A percentile compares a stretch with the other conserved stretches of the same genome.
phyloP scores from a whole-genome alignment of 2,797 vertebrate species.

The Thalassophryne amazonica region DNA sequence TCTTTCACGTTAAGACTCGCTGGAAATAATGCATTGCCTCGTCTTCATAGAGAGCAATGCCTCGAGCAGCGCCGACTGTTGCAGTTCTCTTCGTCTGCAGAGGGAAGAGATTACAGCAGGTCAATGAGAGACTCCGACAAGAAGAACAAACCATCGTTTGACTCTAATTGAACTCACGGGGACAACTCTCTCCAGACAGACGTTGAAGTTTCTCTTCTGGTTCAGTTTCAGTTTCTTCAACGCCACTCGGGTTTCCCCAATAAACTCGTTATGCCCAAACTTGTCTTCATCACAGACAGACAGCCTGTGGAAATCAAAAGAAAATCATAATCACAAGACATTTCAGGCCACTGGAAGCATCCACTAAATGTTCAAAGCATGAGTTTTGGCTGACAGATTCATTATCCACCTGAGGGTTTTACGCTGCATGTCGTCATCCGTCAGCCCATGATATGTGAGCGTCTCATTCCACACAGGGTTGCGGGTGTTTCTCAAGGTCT shows the following conservation, averaged over 20 bases:
- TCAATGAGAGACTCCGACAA: slow-evolving; percentile 28
- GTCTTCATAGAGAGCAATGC: slow-evolving; percentile 94
- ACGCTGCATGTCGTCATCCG: slow-evolving; percentile 94
- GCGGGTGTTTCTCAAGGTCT: slow-evolving; percentile 93
- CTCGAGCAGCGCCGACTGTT: slow-evolving; percentile 84
- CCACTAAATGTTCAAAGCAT: neutral
- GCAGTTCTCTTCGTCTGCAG: slow-evolving; percentile 88
- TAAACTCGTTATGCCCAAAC: slow-evolving; percentile 97
- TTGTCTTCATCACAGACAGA: slow-evolving; percentile 98
- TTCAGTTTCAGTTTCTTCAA: slow-evolving; percentile 94
- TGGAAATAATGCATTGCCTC: slow-evolving; percentile 77
- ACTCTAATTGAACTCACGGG: slow-evolving; percentile 76
- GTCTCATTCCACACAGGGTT: slow-evolving; percentile 94
- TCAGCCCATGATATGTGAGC: slow-evolving; percentile 93
- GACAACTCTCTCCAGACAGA: slow-evolving; percentile 92
- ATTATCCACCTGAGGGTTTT: slow-evolving; percentile 88
- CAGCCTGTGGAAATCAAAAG: slow-evolving; percentile 75
- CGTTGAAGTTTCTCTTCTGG: slow-evolving; percentile 94
- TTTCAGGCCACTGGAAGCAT: neutral
- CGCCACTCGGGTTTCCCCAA: slow-evolving; percentile 93
- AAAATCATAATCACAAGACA: neutral
- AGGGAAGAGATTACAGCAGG: slow-evolving; percentile 15
- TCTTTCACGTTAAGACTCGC: slow-evolving; percentile 47
- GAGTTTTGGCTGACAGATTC: neutral
- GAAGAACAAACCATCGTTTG: neutral